Base-by-base conservation (phyloP, 2,888 invertebrate species). In the Baronia brevicornis region DNA sequence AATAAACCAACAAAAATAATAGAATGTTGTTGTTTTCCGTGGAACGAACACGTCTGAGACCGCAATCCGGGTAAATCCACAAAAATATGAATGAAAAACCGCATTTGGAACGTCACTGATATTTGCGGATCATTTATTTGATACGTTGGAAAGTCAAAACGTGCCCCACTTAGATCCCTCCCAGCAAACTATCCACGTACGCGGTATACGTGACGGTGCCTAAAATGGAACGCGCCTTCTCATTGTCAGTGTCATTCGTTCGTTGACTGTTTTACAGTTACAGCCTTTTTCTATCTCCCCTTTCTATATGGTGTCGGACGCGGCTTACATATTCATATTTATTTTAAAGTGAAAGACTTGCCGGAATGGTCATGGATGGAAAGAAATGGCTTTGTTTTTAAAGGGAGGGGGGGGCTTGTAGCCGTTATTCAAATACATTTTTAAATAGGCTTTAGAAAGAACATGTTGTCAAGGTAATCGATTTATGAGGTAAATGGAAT, bases 251-350 rank as follows among this genome's bases (percentile, higher is more conserved):
- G 78, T 70, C 74, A 69, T 52, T 65, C 67, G 67, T 61, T 60
- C 70, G 72, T 72, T 68, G 73, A 67, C 69, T 66, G 65, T 60
- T 77, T 70, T 71, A 80, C 78, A 70, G 80, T 78, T 77, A 77
- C 61, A 49, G 60, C 60, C 70, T 64, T 67, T 63, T 66, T 60
- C 63, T 62, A 54, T 51, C 51, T 48, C 52, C 53, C 51, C 55
- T 47, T 60, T 59, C 44, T 62, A 68, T 55, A 70, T 53, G 69
- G 75, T 38, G 38, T 44, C 51, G 56, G 49, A 75, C 69, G 69
- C 60, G 67, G 28, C 51, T 63, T 71, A 54, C 69, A 79, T 79
- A 79, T 78, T 74, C 60, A 79, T 75, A 67, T 41, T 51, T 48
- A 48, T 48, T 54, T 47, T 39, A 36, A 58, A 65, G 73, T 61